Conservation (phyloP, 2,797 vertebrate species). For the Schizopygopsis pylzovi region DNA sequence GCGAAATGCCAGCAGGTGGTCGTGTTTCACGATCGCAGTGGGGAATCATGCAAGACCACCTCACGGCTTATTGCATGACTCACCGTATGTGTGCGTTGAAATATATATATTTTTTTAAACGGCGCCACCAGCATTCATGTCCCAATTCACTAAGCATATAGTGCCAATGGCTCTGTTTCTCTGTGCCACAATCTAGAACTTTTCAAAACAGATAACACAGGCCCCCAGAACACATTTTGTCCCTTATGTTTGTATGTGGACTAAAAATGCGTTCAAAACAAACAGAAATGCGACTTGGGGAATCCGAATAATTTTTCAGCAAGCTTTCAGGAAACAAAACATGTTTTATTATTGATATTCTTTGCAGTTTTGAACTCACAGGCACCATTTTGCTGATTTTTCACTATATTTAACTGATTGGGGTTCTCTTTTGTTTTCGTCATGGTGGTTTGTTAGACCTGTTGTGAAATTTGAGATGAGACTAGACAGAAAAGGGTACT, state of each 20-base stretch:
- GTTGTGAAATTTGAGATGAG: background rate
- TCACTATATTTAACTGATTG: background rate
- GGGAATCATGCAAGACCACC: slow-evolving; percentile 29
- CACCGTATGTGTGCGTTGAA: slow-evolving; percentile 13
- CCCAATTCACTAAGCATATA: slow-evolving; percentile 25
- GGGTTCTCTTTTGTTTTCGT: background rate
- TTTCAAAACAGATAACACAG: background rate
- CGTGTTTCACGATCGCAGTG: background rate
- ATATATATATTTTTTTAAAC: background rate
- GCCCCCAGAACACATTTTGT: background rate
- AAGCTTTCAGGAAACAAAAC: slow-evolving; percentile 29
- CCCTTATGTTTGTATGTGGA: slow-evolving; percentile 7
- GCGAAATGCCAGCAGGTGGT: slow-evolving; percentile 38
- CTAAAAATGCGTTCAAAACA: slow-evolving; percentile 29
- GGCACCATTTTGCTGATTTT: slow-evolving; percentile 20
- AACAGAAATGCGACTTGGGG: background rate
- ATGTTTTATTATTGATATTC: slow-evolving; percentile 30
- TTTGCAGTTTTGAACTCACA: background rate
- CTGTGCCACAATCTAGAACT: background rate
- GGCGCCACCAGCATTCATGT: slow-evolving; percentile 6
- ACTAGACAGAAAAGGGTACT: background rate
- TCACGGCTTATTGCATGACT: slow-evolving; percentile 15
- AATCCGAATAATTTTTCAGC: background rate
- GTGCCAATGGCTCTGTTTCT: slow-evolving; percentile 8
- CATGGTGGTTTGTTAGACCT: background rate